Conservation (phyloP, 2,888 invertebrate genomes). For the Cylindroiulus punctatus region DNA sequence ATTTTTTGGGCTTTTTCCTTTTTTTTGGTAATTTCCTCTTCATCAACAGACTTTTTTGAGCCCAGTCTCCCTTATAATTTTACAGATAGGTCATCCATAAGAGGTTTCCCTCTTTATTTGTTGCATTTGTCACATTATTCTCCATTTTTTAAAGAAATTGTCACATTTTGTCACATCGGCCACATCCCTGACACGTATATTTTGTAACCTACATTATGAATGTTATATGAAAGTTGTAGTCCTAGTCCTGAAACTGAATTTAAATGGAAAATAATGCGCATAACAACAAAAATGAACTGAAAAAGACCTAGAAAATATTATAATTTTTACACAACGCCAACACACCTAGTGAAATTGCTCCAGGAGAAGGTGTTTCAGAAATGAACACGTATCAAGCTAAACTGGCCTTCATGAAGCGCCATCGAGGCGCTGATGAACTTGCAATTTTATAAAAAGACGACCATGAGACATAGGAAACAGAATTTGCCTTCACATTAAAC, state of each 20-base stretch:
- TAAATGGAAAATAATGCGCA: not conserved
- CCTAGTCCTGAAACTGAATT: not conserved
- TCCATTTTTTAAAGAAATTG: no score
- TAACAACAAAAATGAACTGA: not conserved
- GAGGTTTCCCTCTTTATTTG: no score
- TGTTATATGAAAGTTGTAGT: no score
- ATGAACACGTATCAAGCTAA: not conserved
- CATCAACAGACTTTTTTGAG: no score
- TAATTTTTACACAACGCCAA: not conserved
- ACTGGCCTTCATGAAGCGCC: constrained; percentile 15
- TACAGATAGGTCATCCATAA: no score
- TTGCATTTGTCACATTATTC: no score
- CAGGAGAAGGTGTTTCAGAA: constrained; percentile 25
- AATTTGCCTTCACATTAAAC: not conserved
- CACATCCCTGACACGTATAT: no score
- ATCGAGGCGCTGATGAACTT: constrained; percentile 20
- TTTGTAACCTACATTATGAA: no score
- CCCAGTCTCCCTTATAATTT: no score
- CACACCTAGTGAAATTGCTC: not conserved
- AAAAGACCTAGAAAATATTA: constrained; percentile 27
- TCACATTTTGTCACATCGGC: no score
- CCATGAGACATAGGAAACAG: not conserved
- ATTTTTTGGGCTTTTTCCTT: no score
- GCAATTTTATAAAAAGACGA: not conserved
- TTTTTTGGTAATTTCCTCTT: no score